Evolutionary conservation across 2,797 vertebrate genomes (phyloP).

Genomic region (Monodelphis domestica): DNA sequence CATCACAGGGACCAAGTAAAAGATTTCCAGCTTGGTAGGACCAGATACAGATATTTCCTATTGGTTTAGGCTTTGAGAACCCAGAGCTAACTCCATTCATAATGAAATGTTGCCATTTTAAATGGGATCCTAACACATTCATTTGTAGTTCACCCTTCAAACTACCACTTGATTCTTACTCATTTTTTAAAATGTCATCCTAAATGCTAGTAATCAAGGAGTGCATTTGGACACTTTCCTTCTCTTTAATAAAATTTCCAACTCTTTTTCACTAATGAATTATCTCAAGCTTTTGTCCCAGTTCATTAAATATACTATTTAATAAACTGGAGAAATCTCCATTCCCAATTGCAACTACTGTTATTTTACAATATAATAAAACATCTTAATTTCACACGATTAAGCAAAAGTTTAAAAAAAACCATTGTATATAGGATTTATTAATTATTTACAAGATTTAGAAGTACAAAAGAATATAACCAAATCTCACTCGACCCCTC

Average conservation of each 20-base stretch:
- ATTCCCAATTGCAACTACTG: neutral
- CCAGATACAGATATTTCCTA: neutral
- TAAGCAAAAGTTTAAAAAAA: neutral
- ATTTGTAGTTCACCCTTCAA: neutral
- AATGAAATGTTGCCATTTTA: neutral
- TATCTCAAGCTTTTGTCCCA: neutral
- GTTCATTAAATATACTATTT: neutral
- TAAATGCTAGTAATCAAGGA: neutral
- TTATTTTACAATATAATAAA: neutral
- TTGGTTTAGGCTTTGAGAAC: neutral
- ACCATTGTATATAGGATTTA: neutral
- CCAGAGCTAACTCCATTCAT: neutral
- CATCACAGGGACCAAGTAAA: neutral
- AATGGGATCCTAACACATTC: neutral
- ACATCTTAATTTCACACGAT: neutral
- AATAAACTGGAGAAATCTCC: neutral
- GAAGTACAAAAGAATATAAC: neutral
- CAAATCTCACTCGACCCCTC: neutral
- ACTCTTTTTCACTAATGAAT: neutral
- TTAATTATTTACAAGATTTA: neutral
- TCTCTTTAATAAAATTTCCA: neutral
- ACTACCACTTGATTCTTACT: neutral
- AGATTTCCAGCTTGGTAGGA: neutral
- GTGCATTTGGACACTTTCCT: neutral
- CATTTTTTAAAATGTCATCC: neutral